Conservation (phyloP, 2,113 vertebrate species). For the Isichthys henryi region DNA sequence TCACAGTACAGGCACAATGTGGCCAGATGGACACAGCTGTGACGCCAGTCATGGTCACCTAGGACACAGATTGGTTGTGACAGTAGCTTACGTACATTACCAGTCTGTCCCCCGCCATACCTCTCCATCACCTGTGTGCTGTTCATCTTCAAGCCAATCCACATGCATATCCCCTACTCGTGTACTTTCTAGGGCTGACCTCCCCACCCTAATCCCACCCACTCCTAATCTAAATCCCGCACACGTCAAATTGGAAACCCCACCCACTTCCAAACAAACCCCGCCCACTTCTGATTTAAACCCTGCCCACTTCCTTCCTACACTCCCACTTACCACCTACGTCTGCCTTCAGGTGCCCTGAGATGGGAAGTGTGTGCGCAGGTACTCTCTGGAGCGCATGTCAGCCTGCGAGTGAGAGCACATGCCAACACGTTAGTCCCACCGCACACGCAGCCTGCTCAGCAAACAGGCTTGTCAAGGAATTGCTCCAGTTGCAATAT, state of each 20-base stretch:
- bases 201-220: neutral
- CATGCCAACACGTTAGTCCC: neutral
- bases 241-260: too few relatives aligned
- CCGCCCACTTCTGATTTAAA: neutral
- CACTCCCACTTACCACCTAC: constrained; percentile 23
- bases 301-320: neutral
- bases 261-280: neutral
- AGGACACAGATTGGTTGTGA: neutral
- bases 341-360: constrained; percentile 29
- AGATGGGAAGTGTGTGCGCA: constrained; percentile 58
- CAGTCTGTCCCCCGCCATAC: neutral
- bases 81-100: neutral
- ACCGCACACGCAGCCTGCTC: neutral
- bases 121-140: neutral
- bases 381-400: constrained; percentile 74
- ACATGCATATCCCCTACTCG: neutral
- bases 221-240: neutral
- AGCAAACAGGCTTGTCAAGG: neutral
- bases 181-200: neutral
- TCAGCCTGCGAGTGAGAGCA: constrained; percentile 66
- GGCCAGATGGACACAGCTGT: neutral
- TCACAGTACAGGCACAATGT: neutral
- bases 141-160: neutral
- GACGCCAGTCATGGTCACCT: neutral
- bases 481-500: neutral